phyloP scores from a whole-genome alignment of 1,140 invertebrate species.

The Tetragnatha versicolor region DNA sequence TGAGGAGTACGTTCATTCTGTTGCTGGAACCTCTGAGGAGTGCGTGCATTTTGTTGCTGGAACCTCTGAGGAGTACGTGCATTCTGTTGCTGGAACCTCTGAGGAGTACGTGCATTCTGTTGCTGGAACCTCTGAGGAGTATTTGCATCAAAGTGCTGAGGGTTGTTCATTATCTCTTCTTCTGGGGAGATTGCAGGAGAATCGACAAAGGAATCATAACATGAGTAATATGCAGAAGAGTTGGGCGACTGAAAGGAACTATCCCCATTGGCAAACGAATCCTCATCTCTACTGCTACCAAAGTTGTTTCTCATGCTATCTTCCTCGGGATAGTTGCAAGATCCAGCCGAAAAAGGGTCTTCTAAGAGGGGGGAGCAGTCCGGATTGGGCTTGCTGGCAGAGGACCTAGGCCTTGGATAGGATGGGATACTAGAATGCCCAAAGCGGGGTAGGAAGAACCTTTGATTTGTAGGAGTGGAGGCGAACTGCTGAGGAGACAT shows the following conservation, averaged over 20 bases:
- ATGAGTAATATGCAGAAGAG: not conserved
- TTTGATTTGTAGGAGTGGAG: conserved; percentile 1
- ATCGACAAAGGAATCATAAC: conserved; percentile 32
- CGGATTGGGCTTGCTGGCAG: conserved; percentile 47
- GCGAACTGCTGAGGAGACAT: not conserved
- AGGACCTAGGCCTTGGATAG: conserved; percentile 47
- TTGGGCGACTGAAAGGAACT: not conserved
- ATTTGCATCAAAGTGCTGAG: too few relatives aligned
- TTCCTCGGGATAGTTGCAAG: too few relatives aligned
- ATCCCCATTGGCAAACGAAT: not conserved
- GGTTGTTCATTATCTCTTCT: too few relatives aligned
- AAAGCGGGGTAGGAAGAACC: conserved; percentile 18
- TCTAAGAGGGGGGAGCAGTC: not conserved
- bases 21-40: too few relatives aligned
- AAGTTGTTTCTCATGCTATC: conserved; percentile 49
- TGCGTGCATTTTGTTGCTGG: too few relatives aligned
- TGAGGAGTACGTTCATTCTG: too few relatives aligned
- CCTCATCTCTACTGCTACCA: conserved; percentile 5
- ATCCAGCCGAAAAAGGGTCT: too few relatives aligned
- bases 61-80: too few relatives aligned
- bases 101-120: too few relatives aligned
- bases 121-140: too few relatives aligned
- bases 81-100: too few relatives aligned
- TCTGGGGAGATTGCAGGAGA: not conserved
- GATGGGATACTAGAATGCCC: not conserved